Base-by-base conservation (phyloP, 2,113 vertebrate genomes). In the Mirza zaza region DNA sequence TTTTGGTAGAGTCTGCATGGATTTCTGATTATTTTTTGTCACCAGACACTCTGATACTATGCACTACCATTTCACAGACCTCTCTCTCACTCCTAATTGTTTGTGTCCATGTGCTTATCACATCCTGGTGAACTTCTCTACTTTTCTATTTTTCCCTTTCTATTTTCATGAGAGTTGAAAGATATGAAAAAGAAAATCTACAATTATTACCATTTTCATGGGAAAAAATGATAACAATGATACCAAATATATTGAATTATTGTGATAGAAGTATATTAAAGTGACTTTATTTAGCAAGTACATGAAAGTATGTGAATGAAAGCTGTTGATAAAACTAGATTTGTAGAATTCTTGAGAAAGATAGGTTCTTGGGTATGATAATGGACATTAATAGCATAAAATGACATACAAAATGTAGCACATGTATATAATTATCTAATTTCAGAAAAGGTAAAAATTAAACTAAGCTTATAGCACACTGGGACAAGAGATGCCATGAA, bases 371-470 rank as follows among this genome's bases (percentile, higher is more conserved):
- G 29, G 12, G 32, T 95, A 32, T 88, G 36, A 77, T 73, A 92
- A 94, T 67, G 29, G 45, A 57, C 92, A 94, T 94, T 88, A 94
- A 87, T 32, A 90, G 65, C 27, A 65, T 65, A 61, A 50, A 92
- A 92, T 95, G 70, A 42, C 32, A 76, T 76, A 76, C 36, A 42
- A 92, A 83, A 87, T 94, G 20, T 67, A 86, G 39, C 52, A 94
- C 27, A 77, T 34, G 76, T 14, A 39, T 85, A 39, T 80, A 92
- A 96, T 96, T 84, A 91, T 77, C 71, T 93, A 61, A 88, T 93
- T 96, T 88, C 21, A 88, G 45, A 87, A 92, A 83, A 95, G 70
- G n/a, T 55, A 82, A 87, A 90, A 52, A 59, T 61, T 67, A 96
- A 81, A 87, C 76, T 79, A 94, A 75, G 21, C 14, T 89, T 86